Evolutionary conservation across 2,113 vertebrate species (phyloP).

Genomic region (Synchiropus splendidus): DNA sequence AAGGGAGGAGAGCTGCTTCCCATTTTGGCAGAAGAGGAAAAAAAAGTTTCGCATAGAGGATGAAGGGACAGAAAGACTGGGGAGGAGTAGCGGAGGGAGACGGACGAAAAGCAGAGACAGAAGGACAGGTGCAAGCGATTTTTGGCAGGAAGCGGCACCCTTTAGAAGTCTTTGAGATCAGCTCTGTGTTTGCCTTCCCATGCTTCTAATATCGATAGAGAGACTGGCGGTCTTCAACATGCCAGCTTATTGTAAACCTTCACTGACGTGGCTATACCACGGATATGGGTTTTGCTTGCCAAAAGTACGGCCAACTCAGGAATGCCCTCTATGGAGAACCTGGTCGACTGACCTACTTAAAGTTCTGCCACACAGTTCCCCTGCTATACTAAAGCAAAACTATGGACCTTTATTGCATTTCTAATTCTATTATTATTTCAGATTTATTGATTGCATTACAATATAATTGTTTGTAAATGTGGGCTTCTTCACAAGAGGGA

Average conservation of each 20-base stretch:
- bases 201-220: conserved; percentile 36
- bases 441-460: too few relatives aligned
- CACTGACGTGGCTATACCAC: conserved; percentile 11
- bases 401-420: too few relatives aligned
- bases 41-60: conserved; percentile 27
- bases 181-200: conserved; percentile 69
- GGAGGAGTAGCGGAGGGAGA: conserved; percentile 24
- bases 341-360: conserved; percentile 41
- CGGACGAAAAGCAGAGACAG: conserved; percentile 28
- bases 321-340: conserved; percentile 5
- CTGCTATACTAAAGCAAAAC: too few relatives aligned
- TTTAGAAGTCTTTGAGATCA: conserved; percentile 62
- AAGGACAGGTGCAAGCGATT: conserved; percentile 60
- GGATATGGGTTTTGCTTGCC: conserved; percentile 31
- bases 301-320: conserved; percentile 1
- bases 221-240: conserved; percentile 40
- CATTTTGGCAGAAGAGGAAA: conserved; percentile 6
- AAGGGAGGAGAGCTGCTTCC: conserved; percentile 23
- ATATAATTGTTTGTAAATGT: too few relatives aligned
- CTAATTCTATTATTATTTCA: too few relatives aligned
- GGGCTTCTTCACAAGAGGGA: too few relatives aligned
- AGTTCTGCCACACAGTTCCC: too few relatives aligned
- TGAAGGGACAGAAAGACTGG: conserved; percentile 29
- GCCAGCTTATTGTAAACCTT: conserved; percentile 40
- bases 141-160: conserved; percentile 52